Conservation (phyloP, 2,888 invertebrate genomes). For the Anticlea derivata region DNA sequence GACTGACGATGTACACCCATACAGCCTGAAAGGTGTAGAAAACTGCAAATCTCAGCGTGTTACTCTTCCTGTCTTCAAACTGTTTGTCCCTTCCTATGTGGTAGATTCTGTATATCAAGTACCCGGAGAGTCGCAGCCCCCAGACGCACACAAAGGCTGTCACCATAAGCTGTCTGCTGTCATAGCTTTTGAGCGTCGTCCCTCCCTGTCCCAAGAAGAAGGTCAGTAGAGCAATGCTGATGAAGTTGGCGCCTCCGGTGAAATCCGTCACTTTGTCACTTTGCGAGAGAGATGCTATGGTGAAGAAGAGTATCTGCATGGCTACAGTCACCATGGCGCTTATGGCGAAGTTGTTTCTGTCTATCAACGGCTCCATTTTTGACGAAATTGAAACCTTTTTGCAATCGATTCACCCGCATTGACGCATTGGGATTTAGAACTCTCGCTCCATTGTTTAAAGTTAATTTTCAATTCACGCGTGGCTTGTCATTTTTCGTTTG, state of each 20-base stretch:
- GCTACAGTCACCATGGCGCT: conserved; percentile 93
- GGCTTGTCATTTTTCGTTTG: conserved; percentile 19
- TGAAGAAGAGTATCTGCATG: conserved; percentile 94
- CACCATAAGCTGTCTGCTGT: conserved; percentile 95
- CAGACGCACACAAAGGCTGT: conserved; percentile 94
- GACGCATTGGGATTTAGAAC: conserved; percentile 54
- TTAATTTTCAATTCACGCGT: conserved; percentile 32
- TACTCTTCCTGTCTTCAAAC: conserved; percentile 94
- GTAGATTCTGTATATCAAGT: conserved; percentile 94
- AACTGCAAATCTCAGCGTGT: conserved; percentile 93
- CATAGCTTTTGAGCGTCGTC: conserved; percentile 88
- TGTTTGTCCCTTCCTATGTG: conserved; percentile 96
- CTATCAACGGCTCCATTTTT: conserved; percentile 89
- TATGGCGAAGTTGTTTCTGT: conserved; percentile 93
- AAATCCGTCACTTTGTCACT: conserved; percentile 96
- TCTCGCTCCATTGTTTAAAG: not conserved
- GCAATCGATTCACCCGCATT: conserved; percentile 70
- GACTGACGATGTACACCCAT: conserved; percentile 96
- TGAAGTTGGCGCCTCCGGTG: conserved; percentile 96
- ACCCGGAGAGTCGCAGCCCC: conserved; percentile 94
- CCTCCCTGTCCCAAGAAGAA: conserved; percentile 93
- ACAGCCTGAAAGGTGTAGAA: conserved; percentile 96
- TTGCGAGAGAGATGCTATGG: conserved; percentile 92
- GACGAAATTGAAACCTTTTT: conserved; percentile 63
- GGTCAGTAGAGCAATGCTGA: conserved; percentile 93